Base-by-base conservation (phyloP, 2,888 invertebrate species). In the Athalia circularis region DNA sequence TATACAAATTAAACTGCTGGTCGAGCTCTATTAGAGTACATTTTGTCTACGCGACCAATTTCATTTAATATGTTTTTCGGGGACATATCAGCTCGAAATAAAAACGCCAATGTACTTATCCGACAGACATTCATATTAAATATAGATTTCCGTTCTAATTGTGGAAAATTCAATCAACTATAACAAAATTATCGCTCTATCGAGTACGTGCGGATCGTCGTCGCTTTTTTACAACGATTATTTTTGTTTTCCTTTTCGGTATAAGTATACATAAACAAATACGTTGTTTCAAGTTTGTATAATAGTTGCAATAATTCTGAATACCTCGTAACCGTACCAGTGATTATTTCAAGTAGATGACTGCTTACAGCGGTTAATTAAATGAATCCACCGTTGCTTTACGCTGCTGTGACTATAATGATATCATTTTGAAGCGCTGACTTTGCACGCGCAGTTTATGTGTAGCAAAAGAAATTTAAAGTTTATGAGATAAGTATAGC, bases 261-360 rank as follows among this genome's bases (percentile, higher is more conserved):
- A 15, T 13, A 8, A 15, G 15, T 15, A 65, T 15, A n/a, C n/a
- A 13, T 15, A 47, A 15, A 68, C 52, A 68, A 6, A 64, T 5
- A 9, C 43, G 59, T 72, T 59, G 47, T 68, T 68, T 47, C 8
- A 72, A 45, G 45, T 72, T 72, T 11, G 9, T 54, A 59, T 59
- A 72, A 57, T 72, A 72, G 45, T 15, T n/a, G 57, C 72, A 72
- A 72, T 59, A 59, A 45, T 57, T 59, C 59, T 9, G 72, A 72
- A 72, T 72, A 72, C 75, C n/a, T 80, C 72, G 80, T 88, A 88
- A 88, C 87, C 86, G 87, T 88, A 87, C 84, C 80, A 80, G 79
- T 79, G 81, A 87, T 88, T 87, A 88, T 87, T 88, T 88, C 87
- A 79, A 84, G 85, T 82, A 79, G 82, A 82, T 80, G 82, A 83